Evolutionary conservation across 2,797 vertebrate genomes (phyloP).

Genomic region (Ptychobarbus kaznakovi): DNA sequence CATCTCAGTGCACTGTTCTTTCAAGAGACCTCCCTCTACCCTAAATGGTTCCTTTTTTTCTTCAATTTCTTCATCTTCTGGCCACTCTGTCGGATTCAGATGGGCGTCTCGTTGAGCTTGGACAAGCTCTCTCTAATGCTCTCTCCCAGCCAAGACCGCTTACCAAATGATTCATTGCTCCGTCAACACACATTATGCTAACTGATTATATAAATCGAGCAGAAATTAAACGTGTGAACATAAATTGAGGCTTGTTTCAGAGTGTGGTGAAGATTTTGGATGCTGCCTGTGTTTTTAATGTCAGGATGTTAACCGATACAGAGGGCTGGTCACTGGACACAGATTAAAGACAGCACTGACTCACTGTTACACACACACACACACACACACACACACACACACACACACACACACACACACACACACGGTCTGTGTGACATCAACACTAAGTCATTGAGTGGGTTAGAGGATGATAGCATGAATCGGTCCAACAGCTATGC

Average conservation of each 20-base stretch:
- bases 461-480: conserved; percentile 59
- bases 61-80: conserved; percentile 16
- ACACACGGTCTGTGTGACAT: neutral
- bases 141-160: conserved; percentile 34
- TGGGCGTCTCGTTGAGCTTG: conserved; percentile 15
- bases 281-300: conserved; percentile 30
- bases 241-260: conserved; percentile 27
- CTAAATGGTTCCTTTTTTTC: neutral
- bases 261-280: conserved; percentile 9
- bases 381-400: conserved; percentile 2
- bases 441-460: conserved; percentile 14
- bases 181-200: conserved; percentile 41
- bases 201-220: conserved; percentile 38
- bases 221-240: conserved; percentile 30
- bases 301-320: conserved; percentile 16
- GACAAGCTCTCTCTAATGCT: conserved; percentile 10
- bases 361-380: conserved; percentile 53
- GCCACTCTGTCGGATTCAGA: neutral
- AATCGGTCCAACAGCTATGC: conserved; percentile 64
- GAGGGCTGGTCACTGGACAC: conserved; percentile 51
- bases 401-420: conserved; percentile 10
- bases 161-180: conserved; percentile 42
- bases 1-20: conserved; percentile 19
- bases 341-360: conserved; percentile 62
- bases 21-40: neutral